Base-by-base conservation (phyloP, 2,113 vertebrate genomes). In the Noturus placidus region DNA sequence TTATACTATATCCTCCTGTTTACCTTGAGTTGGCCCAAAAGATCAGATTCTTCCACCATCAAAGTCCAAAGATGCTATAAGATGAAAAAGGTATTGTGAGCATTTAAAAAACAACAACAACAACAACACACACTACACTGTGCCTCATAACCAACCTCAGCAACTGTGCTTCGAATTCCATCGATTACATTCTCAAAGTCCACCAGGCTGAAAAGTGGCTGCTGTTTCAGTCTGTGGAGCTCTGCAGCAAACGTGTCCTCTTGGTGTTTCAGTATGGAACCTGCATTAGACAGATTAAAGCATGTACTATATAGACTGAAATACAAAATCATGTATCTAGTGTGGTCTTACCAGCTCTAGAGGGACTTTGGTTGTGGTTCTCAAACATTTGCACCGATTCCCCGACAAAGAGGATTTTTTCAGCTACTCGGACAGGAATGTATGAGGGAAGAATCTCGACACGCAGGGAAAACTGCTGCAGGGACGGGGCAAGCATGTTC, bases 341-440 rank as follows among this genome's bases (percentile, higher is more conserved):
- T 42, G 20, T 14, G 8, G 83, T 85, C 93, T 89, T 94, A 99
- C 98, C 97, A 84, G 98, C 97, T 93, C 97, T 95, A 2, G 97
- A 97, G 46, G 98, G 94, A 91, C 95, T 97, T 91, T 97, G 95
- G 89, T 98, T 99, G 93, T 99, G 97, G 93, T 98, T 99, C 91
- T 99, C 98, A 90, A 99, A 99, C 98, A 99, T 99, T 94, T 99
- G 98, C 59, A 99, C 97, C 0, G 98, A 99, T 91, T 99, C 98
- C 89, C 98, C 98, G 20, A 99, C 97, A 91, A 99, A 99, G 38
- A 99, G 96, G 92, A 99, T 99, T 92, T 99, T 99, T 95, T 99
- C 98, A 15, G 98, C 98, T 85, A 99, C 98, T 1, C 97, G 93
- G 90, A 98, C 93, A 85, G 98, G 98, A 84, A 99, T 97, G 93